Evolutionary conservation across 2,888 invertebrate genomes (phyloP), one percentile per base, ranked within the genome.

Genomic region (Ditylenchus weischeri): DNA sequence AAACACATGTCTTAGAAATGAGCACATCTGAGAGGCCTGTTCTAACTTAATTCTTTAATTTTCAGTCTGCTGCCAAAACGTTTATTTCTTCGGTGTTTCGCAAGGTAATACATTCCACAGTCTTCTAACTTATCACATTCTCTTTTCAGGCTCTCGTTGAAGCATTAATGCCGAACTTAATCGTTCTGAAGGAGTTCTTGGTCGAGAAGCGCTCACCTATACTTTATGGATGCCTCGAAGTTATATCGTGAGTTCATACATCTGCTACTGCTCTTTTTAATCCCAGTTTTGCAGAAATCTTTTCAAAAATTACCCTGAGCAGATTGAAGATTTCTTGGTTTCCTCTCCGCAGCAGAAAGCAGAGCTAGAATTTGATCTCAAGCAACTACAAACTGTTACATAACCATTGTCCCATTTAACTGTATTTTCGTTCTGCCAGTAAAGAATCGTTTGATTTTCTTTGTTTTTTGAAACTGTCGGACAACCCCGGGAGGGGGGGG

Each of bases 11-110:
- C n/a, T n/a, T n/a, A n/a, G n/a, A n/a, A n/a, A n/a, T n/a, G n/a
- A n/a, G n/a, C n/a, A n/a, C n/a, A n/a, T n/a, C n/a, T n/a, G n/a
- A n/a, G n/a, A n/a, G n/a, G n/a, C n/a, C n/a, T 51, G 21, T 29
- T 18, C 11, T n/a, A 38, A 4, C 18, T 29, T 51, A 63, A 35
- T 54, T 18, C 15, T 18, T 6, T n/a, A 18, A 21, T 36, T 10
- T 69, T 70, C 38, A 74, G 74, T 65, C 68, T 3, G 72, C 66
- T 7, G 74, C 74, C 0, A 73, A 71, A 59, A 72, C 70, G 48
- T 54, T 70, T 65, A 72, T 74, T 54, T 65, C 74, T 5, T 65
- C 62, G 7, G 66, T 69, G 11, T 76, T 71, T 62, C 72, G 76
- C 15, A 64, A 51, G 35, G 43, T 43, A 43, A 43, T 43, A 6